Conservation (phyloP, 2,797 vertebrate species). For the Poeciliopsis presidionis region DNA sequence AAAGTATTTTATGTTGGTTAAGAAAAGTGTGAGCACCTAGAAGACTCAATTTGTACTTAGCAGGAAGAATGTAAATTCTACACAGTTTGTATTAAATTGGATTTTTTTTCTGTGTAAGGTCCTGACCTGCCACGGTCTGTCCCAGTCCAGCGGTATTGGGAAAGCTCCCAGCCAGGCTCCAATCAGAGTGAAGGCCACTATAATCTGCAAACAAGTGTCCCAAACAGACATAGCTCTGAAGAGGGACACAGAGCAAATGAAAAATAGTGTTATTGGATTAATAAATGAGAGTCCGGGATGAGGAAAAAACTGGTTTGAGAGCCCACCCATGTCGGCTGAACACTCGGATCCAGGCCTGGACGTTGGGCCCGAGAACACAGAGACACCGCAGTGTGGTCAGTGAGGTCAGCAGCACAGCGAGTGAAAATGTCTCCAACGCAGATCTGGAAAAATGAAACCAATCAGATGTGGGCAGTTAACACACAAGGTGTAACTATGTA, state of each 20-base stretch:
- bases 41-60: background rate
- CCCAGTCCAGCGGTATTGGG: constrained; percentile 85
- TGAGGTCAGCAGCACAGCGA: constrained; percentile 90
- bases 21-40: background rate
- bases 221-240: constrained; percentile 91
- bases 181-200: constrained; percentile 86
- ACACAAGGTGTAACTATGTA: background rate
- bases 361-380: constrained; percentile 92
- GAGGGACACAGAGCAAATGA: constrained; percentile 2
- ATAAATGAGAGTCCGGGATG: background rate
- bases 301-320: background rate
- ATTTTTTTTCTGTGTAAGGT: background rate
- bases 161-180: constrained; percentile 96
- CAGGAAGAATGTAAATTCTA: background rate
- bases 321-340: constrained; percentile 95
- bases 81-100: background rate
- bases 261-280: background rate
- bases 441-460: constrained; percentile 73
- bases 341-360: constrained; percentile 93
- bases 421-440: constrained; percentile 91
- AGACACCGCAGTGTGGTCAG: constrained; percentile 93
- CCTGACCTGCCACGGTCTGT: constrained; percentile 82
- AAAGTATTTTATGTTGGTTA: background rate
- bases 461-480: background rate
- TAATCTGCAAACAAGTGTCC: constrained; percentile 96